Evolutionary conservation across 2,888 invertebrate species (phyloP).

Genomic region (Zootermopsis nevadensis): DNA sequence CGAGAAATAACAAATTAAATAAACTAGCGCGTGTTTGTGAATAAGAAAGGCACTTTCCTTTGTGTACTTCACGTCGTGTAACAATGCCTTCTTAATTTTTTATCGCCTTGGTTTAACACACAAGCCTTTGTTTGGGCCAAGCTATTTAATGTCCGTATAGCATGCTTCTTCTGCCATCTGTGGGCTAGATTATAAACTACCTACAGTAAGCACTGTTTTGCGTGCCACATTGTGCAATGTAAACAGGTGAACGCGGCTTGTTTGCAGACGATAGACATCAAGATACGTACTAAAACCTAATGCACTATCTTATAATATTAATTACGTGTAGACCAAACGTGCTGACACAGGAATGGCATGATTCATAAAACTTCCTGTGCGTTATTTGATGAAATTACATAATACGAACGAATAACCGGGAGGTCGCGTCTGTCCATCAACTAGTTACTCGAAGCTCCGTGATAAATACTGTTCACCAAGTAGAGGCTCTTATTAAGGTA

Average conservation of each 20-base stretch:
- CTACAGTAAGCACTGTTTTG: conserved; percentile 9
- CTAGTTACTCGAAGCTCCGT: too few relatives aligned
- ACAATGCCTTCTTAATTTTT: neutral
- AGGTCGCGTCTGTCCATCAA: too few relatives aligned
- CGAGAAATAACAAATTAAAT: too few relatives aligned
- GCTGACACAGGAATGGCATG: too few relatives aligned
- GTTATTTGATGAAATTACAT: too few relatives aligned
- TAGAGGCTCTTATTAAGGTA: too few relatives aligned
- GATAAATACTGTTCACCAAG: too few relatives aligned
- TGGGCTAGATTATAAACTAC: conserved; percentile 4
- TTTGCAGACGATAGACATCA: neutral
- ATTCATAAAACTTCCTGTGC: too few relatives aligned
- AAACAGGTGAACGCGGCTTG: conserved; percentile 17
- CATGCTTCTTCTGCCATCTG: conserved; percentile 29
- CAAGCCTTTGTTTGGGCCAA: conserved; percentile 1
- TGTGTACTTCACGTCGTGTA: neutral
- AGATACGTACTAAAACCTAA: too few relatives aligned
- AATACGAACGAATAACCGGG: too few relatives aligned
- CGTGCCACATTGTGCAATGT: conserved; percentile 23
- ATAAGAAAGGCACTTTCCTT: neutral
- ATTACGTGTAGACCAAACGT: too few relatives aligned
- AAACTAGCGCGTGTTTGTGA: neutral
- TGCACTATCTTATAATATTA: too few relatives aligned
- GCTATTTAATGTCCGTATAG: neutral
- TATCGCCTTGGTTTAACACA: neutral